Conservation (phyloP, 2,888 invertebrate genomes). For the Hydrotaea cyrtoneurina region DNA sequence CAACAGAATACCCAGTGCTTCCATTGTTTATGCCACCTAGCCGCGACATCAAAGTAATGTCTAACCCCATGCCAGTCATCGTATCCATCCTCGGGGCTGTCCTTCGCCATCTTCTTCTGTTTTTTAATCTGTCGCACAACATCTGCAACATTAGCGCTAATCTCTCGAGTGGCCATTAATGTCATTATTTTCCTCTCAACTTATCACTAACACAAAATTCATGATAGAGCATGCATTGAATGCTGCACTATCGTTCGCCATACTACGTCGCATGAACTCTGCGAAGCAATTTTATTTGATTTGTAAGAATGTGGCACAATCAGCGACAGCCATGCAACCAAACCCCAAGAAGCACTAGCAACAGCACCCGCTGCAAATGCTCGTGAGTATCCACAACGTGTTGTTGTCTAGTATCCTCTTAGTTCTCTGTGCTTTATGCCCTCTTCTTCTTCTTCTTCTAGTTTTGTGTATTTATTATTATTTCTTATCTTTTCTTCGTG, state of each 20-base stretch:
- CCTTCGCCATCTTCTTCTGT: not conserved
- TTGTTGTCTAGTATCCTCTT: not conserved
- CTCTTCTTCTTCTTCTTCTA: conserved; percentile 23
- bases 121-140: conserved; percentile 47
- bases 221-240: conserved; percentile 47
- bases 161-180: conserved; percentile 63
- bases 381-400: not conserved
- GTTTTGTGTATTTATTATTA: conserved; percentile 12
- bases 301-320: not conserved
- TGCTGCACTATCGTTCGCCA: conserved; percentile 13
- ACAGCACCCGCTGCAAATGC: not conserved
- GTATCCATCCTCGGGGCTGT: too few relatives aligned
- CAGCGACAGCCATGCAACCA: not conserved
- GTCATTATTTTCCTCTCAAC: conserved; percentile 63
- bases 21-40: not conserved
- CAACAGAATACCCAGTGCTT: too few relatives aligned
- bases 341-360: not conserved
- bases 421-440: not conserved
- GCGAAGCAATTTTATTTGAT: conserved; percentile 1
- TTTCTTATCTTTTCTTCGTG: conserved; percentile 47
- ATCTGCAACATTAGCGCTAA: conserved; percentile 54
- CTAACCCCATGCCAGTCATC: not conserved
- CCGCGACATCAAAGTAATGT: not conserved
- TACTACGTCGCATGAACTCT: not conserved
- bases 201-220: conserved; percentile 46